Evolutionary conservation across 35 echinoderm and acorn worm genomes (phyloP).

Genomic region (Anneissia japonica): DNA sequence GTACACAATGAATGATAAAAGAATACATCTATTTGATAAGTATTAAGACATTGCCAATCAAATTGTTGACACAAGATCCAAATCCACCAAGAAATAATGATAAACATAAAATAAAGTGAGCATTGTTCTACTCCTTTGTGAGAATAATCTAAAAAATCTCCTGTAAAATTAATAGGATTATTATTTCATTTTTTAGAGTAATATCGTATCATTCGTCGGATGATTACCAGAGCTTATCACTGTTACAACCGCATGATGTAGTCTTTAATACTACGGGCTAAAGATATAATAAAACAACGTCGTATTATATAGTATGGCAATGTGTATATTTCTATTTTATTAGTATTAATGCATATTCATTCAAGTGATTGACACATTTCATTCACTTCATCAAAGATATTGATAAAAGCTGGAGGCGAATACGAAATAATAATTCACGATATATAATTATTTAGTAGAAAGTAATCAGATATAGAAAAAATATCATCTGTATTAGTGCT

Average conservation of each 20-base stretch:
- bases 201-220: too few relatives aligned
- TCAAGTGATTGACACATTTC: background rate
- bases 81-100: background rate
- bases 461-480: background rate
- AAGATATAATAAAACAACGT: background rate
- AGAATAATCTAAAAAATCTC: background rate
- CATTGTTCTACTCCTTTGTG: background rate
- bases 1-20: too few relatives aligned
- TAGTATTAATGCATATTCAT: background rate
- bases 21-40: too few relatives aligned
- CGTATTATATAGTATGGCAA: background rate
- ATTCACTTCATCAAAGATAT: background rate
- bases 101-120: background rate
- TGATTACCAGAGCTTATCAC: too few relatives aligned
- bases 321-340: background rate
- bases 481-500: background rate
- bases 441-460: conserved; percentile 1
- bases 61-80: background rate
- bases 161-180: background rate
- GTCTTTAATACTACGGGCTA: background rate
- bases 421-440: background rate
- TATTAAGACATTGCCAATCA: too few relatives aligned
- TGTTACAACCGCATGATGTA: too few relatives aligned
- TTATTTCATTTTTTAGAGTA: background rate
- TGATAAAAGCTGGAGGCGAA: background rate